Evolutionary conservation across 2,797 vertebrate species (phyloP).

Genomic region (Diceros bicornis): DNA sequence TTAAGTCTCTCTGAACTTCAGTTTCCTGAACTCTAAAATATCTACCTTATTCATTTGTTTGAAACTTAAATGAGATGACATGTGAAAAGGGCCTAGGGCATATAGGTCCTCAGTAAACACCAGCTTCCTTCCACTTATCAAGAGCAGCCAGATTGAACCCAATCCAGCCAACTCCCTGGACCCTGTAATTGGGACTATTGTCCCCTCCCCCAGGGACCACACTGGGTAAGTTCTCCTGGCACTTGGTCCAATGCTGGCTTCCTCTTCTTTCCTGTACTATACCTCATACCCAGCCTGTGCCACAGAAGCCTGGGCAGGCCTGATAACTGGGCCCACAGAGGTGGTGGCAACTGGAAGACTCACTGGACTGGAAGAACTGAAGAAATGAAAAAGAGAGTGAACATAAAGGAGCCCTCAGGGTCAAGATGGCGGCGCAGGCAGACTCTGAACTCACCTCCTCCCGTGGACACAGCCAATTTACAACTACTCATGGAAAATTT

Average conservation of each 20-base stretch:
- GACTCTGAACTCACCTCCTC: too few species aligned
- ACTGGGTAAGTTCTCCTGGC: not conserved
- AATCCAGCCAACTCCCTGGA: not conserved
- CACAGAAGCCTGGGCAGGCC: not conserved
- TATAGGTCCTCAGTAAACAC: not conserved
- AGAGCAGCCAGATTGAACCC: not conserved
- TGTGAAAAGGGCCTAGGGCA: not conserved
- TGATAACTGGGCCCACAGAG: not conserved
- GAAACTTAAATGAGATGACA: not conserved
- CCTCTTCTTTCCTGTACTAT: not conserved
- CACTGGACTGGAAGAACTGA: not conserved
- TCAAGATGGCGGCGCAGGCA: too few species aligned
- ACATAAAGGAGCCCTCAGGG: not conserved
- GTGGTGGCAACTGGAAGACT: not conserved
- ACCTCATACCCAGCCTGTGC: not conserved
- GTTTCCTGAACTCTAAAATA: conserved; percentile 29
- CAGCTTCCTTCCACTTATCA: not conserved
- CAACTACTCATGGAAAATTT: too few species aligned
- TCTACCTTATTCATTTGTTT: not conserved
- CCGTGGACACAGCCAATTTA: too few species aligned
- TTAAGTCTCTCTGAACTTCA: not conserved
- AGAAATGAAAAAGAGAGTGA: not conserved
- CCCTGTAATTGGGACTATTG: not conserved
- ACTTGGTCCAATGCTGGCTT: not conserved
- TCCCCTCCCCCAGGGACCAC: not conserved